Conservation (phyloP, 92 coral and sea anemone genomes). For the Palythoa caribaeorum region DNA sequence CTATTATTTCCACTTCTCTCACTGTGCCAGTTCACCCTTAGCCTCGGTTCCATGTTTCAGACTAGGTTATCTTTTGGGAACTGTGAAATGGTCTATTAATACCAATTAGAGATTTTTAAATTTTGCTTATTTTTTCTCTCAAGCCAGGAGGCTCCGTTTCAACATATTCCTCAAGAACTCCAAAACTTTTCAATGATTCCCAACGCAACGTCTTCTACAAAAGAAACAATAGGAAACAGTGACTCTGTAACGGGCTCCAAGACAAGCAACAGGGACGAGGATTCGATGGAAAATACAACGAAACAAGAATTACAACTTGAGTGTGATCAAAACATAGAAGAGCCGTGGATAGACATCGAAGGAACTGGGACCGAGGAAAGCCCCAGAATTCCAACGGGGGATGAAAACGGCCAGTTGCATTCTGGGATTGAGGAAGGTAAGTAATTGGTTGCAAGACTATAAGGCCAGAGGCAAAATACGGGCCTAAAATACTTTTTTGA, state of each 20-base stretch:
- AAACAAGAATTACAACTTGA: slow-evolving; percentile 11
- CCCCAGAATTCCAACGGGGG: neutral
- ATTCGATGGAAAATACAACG: neutral
- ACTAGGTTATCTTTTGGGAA: too few species aligned
- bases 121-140: neutral
- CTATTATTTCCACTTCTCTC: too few species aligned
- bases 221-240: neutral
- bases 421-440: slow-evolving; percentile 11
- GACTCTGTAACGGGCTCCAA: neutral
- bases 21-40: too few species aligned
- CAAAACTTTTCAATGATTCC: slow-evolving; percentile 6
- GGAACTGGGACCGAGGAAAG: neutral
- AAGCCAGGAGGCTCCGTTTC: slow-evolving; percentile 5
- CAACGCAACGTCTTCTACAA: neutral
- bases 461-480: too few species aligned
- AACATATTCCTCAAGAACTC: neutral
- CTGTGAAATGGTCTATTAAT: too few species aligned
- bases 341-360: slow-evolving; percentile 29
- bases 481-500: neutral
- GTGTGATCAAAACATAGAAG: neutral
- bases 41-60: too few species aligned
- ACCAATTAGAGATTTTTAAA: too few species aligned
- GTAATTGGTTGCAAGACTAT: neutral
- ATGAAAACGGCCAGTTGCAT: slow-evolving; percentile 16
- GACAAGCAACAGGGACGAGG: neutral